Percentiles rank a stretch among this genome's conserved stretches.
Evolutionary conservation across 2,797 vertebrate genomes (phyloP).

Genomic region (Epinephelus malabaricus): DNA sequence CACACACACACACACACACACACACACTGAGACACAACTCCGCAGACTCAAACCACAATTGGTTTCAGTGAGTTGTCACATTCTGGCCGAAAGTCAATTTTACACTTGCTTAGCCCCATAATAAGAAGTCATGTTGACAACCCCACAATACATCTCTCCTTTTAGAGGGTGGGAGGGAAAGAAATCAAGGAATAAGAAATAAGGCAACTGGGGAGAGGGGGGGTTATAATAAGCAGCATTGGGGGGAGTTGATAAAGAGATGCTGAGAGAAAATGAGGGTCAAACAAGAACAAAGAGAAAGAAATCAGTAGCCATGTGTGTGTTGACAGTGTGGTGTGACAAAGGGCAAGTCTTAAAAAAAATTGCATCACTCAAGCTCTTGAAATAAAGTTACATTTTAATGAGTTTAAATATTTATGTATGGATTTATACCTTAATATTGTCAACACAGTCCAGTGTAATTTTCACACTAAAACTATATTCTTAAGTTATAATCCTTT

Average conservation of each 20-base stretch:
- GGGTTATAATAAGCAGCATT: conserved; percentile 15
- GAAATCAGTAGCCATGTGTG: not conserved
- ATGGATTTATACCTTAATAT: not conserved
- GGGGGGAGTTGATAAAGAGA: conserved; percentile 35
- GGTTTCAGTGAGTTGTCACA: conserved; percentile 73
- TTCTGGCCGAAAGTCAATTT: conserved; percentile 78
- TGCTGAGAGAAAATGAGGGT: conserved; percentile 16
- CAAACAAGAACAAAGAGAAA: conserved; percentile 18
- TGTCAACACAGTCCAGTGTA: not conserved
- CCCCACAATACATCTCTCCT: conserved; percentile 62
- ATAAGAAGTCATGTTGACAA: conserved; percentile 80
- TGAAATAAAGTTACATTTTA: not conserved
- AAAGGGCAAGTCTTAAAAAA: not conserved
- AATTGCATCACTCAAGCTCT: not conserved
- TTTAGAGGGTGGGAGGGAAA: conserved; percentile 17
- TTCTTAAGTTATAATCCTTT: not conserved
- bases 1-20: not conserved
- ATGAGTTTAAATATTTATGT: not conserved
- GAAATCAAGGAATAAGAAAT: conserved; percentile 32
- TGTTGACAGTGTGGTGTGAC: not conserved
- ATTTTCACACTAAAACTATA: not conserved
- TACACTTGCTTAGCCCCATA: conserved; percentile 79
- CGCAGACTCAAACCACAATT: conserved; percentile 54
- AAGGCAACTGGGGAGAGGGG: not conserved
- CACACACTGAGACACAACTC: conserved; percentile 31